A percentile compares a stretch with the other conserved stretches of the same genome.
Evolutionary conservation across 2,888 invertebrate genomes (phyloP).

Genomic region (Coelinius sp.): DNA sequence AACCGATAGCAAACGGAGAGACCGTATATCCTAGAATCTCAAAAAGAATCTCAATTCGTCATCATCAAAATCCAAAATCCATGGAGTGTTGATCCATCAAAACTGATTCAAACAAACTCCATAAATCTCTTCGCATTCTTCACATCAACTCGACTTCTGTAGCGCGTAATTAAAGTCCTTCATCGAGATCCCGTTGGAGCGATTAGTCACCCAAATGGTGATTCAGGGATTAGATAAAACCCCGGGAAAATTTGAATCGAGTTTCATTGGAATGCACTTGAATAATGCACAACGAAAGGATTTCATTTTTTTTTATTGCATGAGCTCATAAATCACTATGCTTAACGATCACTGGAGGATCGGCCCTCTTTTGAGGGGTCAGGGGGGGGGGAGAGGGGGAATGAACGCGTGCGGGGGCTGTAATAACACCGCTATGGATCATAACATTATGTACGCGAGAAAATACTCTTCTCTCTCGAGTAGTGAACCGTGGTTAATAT

Average conservation of each 20-base stretch:
- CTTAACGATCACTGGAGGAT: slow-evolving; percentile 30
- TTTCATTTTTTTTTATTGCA: slow-evolving; percentile 6
- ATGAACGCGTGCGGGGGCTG: slow-evolving; percentile 35
- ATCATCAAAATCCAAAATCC: background rate
- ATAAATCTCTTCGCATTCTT: slow-evolving; percentile 6
- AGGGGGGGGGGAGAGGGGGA: background rate
- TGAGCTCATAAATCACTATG: slow-evolving; percentile 40
- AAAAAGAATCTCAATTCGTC: too few species aligned
- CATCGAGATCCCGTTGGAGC: background rate
- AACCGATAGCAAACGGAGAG: too few species aligned
- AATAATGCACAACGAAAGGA: background rate
- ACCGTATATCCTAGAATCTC: too few species aligned
- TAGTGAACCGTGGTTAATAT: slow-evolving; percentile 12
- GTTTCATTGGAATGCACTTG: background rate
- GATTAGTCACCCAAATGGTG: slow-evolving; percentile 16
- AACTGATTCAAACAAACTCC: slow-evolving; percentile 8
- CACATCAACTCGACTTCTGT: background rate
- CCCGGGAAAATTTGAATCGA: background rate
- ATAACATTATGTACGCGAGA: slow-evolving; percentile 28
- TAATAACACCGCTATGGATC: slow-evolving; percentile 42
- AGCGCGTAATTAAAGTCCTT: slow-evolving; percentile 6
- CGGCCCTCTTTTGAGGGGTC: slow-evolving; percentile 21
- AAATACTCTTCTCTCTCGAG: slow-evolving; percentile 23
- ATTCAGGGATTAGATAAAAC: slow-evolving; percentile 25
- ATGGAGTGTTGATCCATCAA: background rate